Base-by-base conservation (phyloP, 2,113 vertebrate genomes). In the Corythaixoides concolor region DNA sequence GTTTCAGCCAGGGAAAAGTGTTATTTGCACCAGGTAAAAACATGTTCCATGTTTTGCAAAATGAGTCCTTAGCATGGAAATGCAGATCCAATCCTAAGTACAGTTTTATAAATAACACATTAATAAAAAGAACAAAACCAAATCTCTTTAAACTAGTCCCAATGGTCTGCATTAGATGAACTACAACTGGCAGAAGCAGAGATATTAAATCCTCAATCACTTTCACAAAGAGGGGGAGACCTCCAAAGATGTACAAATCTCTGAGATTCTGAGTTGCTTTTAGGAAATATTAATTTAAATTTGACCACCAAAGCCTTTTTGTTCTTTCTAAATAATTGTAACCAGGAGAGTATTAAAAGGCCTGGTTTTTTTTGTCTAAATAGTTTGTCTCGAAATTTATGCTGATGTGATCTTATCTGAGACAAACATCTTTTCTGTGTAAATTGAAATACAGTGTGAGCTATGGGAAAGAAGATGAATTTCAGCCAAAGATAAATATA, bases 401-500 rank as follows among this genome's bases (percentile, higher is more conserved):
- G 56, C 37, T 62, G 39, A 32, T 85, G 24, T 41, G 75, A 53
- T 88, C 87, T 83, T 84, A 85, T 30, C 77, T 59, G 80, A 91
- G 72, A 56, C 39, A 93, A 82, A 83, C 26, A 30, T 94, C 53
- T 85, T 85, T 75, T 89, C 72, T 89, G 12, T 68, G 50, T 82
- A 49, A 35, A 41, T 20, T 89, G 80, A 91, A 92, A 88, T 90
- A 56, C 50, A 72, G 49, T 18, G 50, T 53, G 72, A 84, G 49
- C 63, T 85, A 32, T 81, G 78, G n/a, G 63, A 86, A 37, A 87
- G 68, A 90, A 91, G 67, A 88, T 77, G 85, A 72, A 78, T 81
- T 96, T 91, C 83, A 93, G 66, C 90, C 62, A 69, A 83, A 89
- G 85, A 86, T 95, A 96, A 93, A 97, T 85, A 93, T 83, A 90